Base-by-base conservation (phyloP, 2,888 invertebrate species). In the Epistrophe grossulariae region DNA sequence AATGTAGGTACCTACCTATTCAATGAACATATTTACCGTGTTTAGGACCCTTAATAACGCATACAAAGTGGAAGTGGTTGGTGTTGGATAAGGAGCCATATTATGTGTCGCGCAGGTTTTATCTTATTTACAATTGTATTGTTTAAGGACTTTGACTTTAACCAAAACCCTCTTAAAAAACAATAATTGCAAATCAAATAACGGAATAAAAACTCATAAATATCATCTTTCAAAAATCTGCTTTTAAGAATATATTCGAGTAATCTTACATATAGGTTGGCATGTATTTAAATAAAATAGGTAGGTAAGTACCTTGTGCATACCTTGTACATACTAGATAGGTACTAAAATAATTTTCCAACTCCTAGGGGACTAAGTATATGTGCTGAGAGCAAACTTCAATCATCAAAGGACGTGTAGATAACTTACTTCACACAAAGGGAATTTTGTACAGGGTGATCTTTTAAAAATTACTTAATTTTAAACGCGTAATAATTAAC, bases 341-440 rank as follows among this genome's bases (percentile, higher is more conserved):
- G 9, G 19, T 48, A 48, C 48, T 17, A 50, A 19, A 50, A 50
- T 50, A 50, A 10, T 11, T 50, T 19, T 15, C 55, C 7, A 15
- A 2, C 28, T 55, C 9, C 15, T 7, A 4, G n/a, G 19, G 17
- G 48, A 48, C 48, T 48, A 50, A 4, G 19, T 48, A 17, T 50
- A 24, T 24, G 7, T 55, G 24, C 13, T 6, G 2, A 55, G 15
- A 15, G 15, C 8, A 57, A 57, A 57, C 35, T 57, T 31, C 35
- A 64, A 64, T 64, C 28, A 9, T 64, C 62, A 64, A 64, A 45
- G 43, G 28, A 45, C 43, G 15, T 62, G 24, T 38, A 10, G 31
- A 31, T 59, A 52, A 11, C 5, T 24, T 11, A 45, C 45, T 45
- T 64, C 62, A 64, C 17, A 66, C 66, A n/a, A n/a, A n/a, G 28